These are phyloP conservation scores for Magallana angulata DNA, from an alignment of 1,140 invertebrate species.

Conservation along the genomic window DNA sequence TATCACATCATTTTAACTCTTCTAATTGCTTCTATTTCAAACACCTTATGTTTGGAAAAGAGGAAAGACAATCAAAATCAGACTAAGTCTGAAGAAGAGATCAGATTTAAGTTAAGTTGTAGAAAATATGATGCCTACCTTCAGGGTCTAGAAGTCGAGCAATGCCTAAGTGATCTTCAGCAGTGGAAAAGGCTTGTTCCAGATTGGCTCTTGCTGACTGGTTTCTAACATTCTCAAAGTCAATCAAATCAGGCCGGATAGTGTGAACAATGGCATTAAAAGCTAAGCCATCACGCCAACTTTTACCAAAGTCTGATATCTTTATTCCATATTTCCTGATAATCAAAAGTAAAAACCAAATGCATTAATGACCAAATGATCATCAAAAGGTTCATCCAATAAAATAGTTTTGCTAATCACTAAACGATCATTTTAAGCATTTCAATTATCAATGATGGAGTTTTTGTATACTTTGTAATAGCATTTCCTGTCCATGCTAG, in stretches of 20 bases:
- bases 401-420: neutral
- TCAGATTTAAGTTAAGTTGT: too few relatives aligned
- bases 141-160: conserved; percentile 95
- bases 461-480: conserved; percentile 87
- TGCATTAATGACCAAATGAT: neutral
- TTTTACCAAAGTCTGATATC: conserved; percentile 96
- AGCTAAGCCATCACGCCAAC: conserved; percentile 97
- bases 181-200: conserved; percentile 95
- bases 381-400: neutral
- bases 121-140: conserved; percentile 73
- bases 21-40: too few relatives aligned
- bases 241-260: conserved; percentile 95
- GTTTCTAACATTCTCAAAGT: conserved; percentile 82
- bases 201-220: conserved; percentile 84
- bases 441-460: neutral
- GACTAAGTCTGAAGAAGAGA: too few relatives aligned
- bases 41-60: too few relatives aligned
- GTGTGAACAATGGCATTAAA: conserved; percentile 97
- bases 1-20: too few relatives aligned
- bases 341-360: conserved; percentile 46
- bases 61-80: too few relatives aligned
- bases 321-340: conserved; percentile 90
- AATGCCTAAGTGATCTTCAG: conserved; percentile 95
- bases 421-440: neutral
- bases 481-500: conserved; percentile 96